Percentiles rank a stretch among this genome's conserved stretches.
Conservation (phyloP, 2,113 vertebrate genomes). For the Calypte anna region DNA sequence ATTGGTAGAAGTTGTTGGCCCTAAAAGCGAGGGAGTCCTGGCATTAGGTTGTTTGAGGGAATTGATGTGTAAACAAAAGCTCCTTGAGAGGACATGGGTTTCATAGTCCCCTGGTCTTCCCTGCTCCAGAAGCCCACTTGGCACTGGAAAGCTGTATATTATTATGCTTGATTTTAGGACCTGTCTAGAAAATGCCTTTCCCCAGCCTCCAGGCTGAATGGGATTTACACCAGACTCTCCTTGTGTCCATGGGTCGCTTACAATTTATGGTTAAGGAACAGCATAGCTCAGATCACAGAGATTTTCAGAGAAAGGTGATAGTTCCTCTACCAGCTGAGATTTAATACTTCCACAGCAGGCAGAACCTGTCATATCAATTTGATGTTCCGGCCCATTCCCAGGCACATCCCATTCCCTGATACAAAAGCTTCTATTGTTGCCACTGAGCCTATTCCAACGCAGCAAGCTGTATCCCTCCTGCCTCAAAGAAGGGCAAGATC, state of each 20-base stretch:
- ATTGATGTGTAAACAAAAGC: neutral
- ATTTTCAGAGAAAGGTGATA: conserved; percentile 38
- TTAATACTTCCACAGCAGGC: conserved; percentile 48
- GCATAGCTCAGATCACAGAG: neutral
- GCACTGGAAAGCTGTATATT: neutral
- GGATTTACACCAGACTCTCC: neutral
- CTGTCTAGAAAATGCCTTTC: neutral
- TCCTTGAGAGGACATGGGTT: neutral
- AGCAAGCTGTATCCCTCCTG: neutral
- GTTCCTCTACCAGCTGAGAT: conserved; percentile 38
- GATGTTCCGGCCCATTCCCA: conserved; percentile 35
- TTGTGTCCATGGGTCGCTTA: neutral
- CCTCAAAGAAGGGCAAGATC: neutral
- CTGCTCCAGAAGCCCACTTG: neutral
- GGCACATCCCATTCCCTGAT: neutral
- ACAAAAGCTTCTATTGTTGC: conserved; percentile 48
- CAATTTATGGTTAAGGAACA: neutral
- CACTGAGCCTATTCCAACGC: neutral
- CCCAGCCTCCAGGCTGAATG: neutral
- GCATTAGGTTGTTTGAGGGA: neutral
- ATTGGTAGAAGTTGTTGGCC: neutral
- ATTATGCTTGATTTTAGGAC: neutral
- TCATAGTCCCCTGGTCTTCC: neutral
- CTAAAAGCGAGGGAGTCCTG: neutral
- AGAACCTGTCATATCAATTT: neutral